A percentile compares a stretch with the other conserved stretches of the same genome.
phyloP scores from a whole-genome alignment of 2,113 vertebrate species.

The Charina bottae region DNA sequence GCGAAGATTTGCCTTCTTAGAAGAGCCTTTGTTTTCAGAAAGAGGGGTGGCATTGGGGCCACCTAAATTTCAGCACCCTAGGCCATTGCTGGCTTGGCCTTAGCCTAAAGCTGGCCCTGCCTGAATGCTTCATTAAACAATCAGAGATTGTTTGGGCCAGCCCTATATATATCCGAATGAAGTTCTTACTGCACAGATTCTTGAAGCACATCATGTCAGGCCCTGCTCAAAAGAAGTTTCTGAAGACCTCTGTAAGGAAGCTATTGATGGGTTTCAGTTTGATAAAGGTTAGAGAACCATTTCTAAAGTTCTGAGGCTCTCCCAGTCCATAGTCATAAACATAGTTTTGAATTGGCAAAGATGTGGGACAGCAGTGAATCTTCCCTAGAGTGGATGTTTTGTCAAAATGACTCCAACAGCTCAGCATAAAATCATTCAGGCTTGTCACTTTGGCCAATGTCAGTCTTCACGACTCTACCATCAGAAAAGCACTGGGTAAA shows the following conservation, averaged over 20 bases:
- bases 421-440: not conserved
- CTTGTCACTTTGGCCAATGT: not conserved
- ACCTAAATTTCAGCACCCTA: not conserved
- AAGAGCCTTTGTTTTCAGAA: no score
- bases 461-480: not conserved
- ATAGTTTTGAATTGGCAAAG: not conserved
- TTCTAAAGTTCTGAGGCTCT: not conserved
- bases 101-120: not conserved
- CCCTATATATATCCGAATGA: not conserved
- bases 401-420: not conserved
- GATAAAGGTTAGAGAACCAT: not conserved
- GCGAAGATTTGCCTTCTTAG: no score
- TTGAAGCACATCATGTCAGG: not conserved
- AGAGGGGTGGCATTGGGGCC: not conserved
- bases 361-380: not conserved
- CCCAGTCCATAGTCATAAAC: not conserved
- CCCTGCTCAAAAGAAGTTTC: not conserved
- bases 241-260: not conserved
- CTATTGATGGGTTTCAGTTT: not conserved
- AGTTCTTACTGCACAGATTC: not conserved
- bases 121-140: not conserved
- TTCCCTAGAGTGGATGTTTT: not conserved
- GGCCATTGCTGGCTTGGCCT: not conserved
- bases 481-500: not conserved
- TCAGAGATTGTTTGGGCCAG: not conserved